Evolutionary conservation across 2,888 invertebrate genomes (phyloP).

Genomic region (Leptothorax acervorum): DNA sequence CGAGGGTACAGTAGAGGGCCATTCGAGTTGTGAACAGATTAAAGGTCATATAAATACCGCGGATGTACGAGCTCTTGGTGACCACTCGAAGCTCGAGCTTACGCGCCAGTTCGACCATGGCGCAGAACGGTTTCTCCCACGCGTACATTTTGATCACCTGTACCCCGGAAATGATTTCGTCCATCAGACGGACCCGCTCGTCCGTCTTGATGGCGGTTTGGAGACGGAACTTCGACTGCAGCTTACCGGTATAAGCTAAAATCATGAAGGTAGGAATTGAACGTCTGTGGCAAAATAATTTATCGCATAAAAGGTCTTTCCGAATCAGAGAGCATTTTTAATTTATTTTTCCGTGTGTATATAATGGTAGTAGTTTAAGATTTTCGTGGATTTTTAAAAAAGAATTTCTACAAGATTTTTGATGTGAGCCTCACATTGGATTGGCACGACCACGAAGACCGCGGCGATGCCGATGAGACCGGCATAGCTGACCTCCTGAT

Average conservation of each 20-base stretch:
- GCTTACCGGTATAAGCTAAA: constrained; percentile 83
- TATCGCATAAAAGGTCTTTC: not conserved
- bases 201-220: constrained; percentile 89
- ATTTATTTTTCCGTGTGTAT: not conserved
- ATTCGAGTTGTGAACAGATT: constrained; percentile 93
- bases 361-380: not conserved
- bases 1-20: constrained; percentile 91
- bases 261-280: not conserved
- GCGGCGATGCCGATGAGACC: constrained; percentile 94
- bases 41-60: constrained; percentile 91
- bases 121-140: constrained; percentile 91
- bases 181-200: constrained; percentile 92
- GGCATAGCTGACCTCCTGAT: constrained; percentile 91
- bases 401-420: no score
- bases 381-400: not conserved
- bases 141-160: constrained; percentile 93
- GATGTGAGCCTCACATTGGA: constrained; percentile 89
- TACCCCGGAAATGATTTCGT: constrained; percentile 91
- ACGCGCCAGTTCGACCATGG: constrained; percentile 88
- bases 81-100: constrained; percentile 87
- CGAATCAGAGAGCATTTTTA: not conserved
- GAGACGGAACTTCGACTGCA: constrained; percentile 85
- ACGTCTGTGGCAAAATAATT: not conserved
- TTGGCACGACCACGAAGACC: constrained; percentile 93
- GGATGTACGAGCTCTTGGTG: constrained; percentile 88